Percentiles rank a stretch among this genome's conserved stretches.
phyloP scores from a whole-genome alignment of 2,797 vertebrate species.

The Parotocinclus haroldoi region DNA sequence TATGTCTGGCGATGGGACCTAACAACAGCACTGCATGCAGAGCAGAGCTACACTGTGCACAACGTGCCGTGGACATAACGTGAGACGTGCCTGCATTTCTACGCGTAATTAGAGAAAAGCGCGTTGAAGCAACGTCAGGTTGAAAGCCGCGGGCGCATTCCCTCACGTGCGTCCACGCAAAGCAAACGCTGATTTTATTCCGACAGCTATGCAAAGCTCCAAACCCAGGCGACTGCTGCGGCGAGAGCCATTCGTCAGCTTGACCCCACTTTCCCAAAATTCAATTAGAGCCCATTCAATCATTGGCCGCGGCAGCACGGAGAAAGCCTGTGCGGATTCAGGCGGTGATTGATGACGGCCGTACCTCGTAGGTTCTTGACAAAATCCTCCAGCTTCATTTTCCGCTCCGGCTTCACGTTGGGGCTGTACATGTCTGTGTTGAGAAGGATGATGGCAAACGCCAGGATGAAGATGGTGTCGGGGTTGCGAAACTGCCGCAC shows the following conservation, averaged over 20 bases:
- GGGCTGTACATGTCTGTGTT: conserved; percentile 99
- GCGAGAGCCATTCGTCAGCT: conserved; percentile 45
- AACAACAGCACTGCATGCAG: no score
- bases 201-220: not conserved
- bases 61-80: no score
- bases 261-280: conserved; percentile 37
- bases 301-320: not conserved
- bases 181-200: not conserved
- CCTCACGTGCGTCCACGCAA: not conserved
- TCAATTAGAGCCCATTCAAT: conserved; percentile 35
- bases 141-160: no score
- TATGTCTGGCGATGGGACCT: no score
- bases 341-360: not conserved
- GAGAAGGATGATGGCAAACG: conserved; percentile 94
- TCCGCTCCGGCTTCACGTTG: conserved; percentile 93
- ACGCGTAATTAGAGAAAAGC: no score
- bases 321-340: conserved; percentile 5
- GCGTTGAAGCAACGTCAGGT: no score
- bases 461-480: conserved; percentile 97
- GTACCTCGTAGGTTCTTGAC: conserved; percentile 93
- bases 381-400: conserved; percentile 98
- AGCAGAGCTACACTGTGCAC: no score
- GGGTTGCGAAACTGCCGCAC: conserved; percentile 95
- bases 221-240: not conserved
- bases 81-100: no score